phyloP scores from a whole-genome alignment of 2,113 vertebrate species.

The Chaenocephalus aceratus region DNA sequence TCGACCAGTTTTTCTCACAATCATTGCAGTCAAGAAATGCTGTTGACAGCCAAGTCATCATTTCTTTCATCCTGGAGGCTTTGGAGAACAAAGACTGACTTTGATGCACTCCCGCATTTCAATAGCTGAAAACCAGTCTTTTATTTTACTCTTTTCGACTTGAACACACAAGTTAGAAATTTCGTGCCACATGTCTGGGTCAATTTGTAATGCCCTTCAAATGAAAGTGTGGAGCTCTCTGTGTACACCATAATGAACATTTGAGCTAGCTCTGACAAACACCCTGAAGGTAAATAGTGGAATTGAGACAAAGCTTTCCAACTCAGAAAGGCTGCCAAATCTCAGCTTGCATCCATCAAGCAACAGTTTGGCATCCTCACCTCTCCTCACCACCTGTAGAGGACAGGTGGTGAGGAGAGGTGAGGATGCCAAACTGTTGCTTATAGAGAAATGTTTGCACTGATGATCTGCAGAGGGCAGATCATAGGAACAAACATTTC shows the following conservation, averaged over 20 bases:
- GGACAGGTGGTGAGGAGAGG: too few species aligned
- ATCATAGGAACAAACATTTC: constrained; percentile 40
- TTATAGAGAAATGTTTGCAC: too few species aligned
- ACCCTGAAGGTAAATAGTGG: constrained; percentile 45
- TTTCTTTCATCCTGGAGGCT: constrained; percentile 48
- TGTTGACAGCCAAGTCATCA: constrained; percentile 49
- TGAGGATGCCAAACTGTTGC: too few species aligned
- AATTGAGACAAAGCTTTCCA: constrained; percentile 49
- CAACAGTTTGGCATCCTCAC: constrained; percentile 55
- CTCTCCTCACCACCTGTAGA: constrained; percentile 35
- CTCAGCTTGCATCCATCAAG: constrained; percentile 51
- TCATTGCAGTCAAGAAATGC: constrained; percentile 15
- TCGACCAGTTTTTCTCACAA: constrained; percentile 39
- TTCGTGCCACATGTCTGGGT: constrained; percentile 17
- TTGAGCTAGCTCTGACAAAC: constrained; percentile 37
- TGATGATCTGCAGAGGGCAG: background rate
- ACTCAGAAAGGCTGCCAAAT: constrained; percentile 44
- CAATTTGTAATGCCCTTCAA: constrained; percentile 37
- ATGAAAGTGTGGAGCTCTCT: constrained; percentile 26
- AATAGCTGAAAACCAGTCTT: constrained; percentile 22
- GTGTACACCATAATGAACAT: constrained; percentile 40
- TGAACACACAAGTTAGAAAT: constrained; percentile 13
- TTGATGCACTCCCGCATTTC: constrained; percentile 23
- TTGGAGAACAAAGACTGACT: constrained; percentile 15
- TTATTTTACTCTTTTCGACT: constrained; percentile 12